phyloP scores from a whole-genome alignment of 2,888 invertebrate genomes.

The Synergus japonicus region DNA sequence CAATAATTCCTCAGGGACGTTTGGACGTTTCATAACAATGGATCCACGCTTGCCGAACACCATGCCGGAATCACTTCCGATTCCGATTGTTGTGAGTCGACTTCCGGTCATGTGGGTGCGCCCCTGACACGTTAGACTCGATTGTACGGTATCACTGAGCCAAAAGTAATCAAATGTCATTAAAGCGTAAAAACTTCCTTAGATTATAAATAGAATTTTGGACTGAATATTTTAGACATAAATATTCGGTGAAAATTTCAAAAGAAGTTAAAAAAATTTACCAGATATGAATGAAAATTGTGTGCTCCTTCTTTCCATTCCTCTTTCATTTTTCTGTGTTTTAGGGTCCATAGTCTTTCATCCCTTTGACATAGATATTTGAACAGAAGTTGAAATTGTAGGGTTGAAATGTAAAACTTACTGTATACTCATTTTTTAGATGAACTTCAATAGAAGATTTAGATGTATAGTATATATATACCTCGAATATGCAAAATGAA shows the following conservation, averaged over 20 bases:
- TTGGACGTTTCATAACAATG: slow-evolving; percentile 62
- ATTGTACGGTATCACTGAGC: neutral
- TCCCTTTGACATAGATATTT: too few relatives aligned
- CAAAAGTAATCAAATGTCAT: neutral
- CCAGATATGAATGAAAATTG: neutral
- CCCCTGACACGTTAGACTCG: slow-evolving; percentile 49
- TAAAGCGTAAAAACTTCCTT: neutral
- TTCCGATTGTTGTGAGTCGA: slow-evolving; percentile 68
- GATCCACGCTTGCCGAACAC: slow-evolving; percentile 65
- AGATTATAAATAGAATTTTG: neutral
- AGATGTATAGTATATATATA: too few relatives aligned
- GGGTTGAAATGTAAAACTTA: too few relatives aligned
- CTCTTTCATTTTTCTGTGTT: neutral
- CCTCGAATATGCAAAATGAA: too few relatives aligned
- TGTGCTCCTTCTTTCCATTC: neutral
- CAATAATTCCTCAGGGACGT: slow-evolving; percentile 60
- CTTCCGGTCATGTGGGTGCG: slow-evolving; percentile 63
- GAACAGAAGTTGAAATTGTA: too few relatives aligned
- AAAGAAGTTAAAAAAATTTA: neutral
- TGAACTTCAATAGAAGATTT: too few relatives aligned
- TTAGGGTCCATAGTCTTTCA: too few relatives aligned
- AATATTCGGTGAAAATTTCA: neutral
- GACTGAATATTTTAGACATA: neutral
- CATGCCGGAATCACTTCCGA: slow-evolving; percentile 72
- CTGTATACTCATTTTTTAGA: too few relatives aligned